Evolutionary conservation across 2,797 vertebrate species (phyloP), one percentile per base, ranked within the genome.

Genomic region (Arrhamphus sclerolepis): DNA sequence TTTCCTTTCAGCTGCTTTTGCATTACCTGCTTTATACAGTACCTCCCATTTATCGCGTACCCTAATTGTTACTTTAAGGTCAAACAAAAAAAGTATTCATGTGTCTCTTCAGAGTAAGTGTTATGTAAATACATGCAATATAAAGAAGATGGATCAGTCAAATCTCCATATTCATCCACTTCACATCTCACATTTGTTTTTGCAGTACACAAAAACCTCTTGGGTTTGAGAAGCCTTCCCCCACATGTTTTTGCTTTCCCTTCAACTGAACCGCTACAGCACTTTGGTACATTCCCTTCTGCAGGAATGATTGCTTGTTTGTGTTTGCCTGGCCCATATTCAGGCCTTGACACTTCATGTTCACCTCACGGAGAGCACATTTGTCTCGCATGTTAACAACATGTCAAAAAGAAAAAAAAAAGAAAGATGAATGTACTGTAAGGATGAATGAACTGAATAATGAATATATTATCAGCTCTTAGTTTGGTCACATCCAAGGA

Each of bases 241-340:
- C 3, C n/a, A 19, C 46, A 21, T 1, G 29, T 44, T 41, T 51
- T 39, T 60, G 40, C 42, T 46, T 26, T 26, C 16, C 40, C 14
- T 38, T 38, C 34, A 7, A 51, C 51, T 64, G 24, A 51, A 42
- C 21, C 28, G 48, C 29, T 38, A n/a, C 44, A 42, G 20, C 22
- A 28, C 47, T 34, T 21, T 53, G 41, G 40, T 21, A n/a, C 22
- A n/a, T 49, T 58, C 17, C 17, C 19, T 29, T 52, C 39, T 48
- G 39, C 41, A 7, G 28, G 57, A 59, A 6, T 48, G 39, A 54
- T 28, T 38, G 17, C 19, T 46, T 29, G 46, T 21, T 29, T 11
- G 18, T 47, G 18, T 49, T 49, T 62, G 17, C 24, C 19, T 52
- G 1, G 10, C 39, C 40, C 40, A 52, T 22, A 29, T 46, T 50